These are phyloP conservation scores for Ammodramus savannarum DNA, from an alignment of 2,113 vertebrate genomes.

Conservation along the genomic window DNA sequence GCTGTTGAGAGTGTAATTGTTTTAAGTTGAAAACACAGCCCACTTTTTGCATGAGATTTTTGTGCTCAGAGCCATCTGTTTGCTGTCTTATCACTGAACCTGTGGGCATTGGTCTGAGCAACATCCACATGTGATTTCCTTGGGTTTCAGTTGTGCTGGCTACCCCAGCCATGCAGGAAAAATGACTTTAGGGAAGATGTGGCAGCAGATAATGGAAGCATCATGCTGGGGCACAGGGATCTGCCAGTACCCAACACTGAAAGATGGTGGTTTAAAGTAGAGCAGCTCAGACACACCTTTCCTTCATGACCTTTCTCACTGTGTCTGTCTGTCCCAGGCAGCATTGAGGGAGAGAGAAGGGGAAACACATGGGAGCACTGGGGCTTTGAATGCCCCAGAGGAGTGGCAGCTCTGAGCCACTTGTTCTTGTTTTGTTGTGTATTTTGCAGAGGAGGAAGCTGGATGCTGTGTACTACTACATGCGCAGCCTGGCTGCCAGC, in stretches of 20 bases:
- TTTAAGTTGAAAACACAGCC: background rate
- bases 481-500: constrained; percentile 97
- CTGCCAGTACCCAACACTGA: rapidly evolving
- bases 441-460: constrained; percentile 89
- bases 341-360: background rate
- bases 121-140: rapidly evolving
- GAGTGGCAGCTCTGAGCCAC: background rate
- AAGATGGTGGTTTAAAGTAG: background rate
- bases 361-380: rapidly evolving
- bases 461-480: constrained; percentile 98
- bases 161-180: background rate
- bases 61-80: background rate
- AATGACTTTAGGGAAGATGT: background rate
- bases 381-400: background rate
- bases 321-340: background rate
- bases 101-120: background rate
- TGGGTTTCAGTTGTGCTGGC: background rate
- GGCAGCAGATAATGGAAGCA: background rate
- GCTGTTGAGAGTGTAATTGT: background rate
- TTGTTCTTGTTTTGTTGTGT: background rate
- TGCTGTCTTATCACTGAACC: background rate
- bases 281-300: background rate
- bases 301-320: background rate
- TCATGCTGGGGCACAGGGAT: background rate
- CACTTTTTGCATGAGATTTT: background rate